Percentiles rank a stretch among this genome's conserved stretches.
phyloP scores from a whole-genome alignment of 1,140 invertebrate species.

The Papilio polyxenes region DNA sequence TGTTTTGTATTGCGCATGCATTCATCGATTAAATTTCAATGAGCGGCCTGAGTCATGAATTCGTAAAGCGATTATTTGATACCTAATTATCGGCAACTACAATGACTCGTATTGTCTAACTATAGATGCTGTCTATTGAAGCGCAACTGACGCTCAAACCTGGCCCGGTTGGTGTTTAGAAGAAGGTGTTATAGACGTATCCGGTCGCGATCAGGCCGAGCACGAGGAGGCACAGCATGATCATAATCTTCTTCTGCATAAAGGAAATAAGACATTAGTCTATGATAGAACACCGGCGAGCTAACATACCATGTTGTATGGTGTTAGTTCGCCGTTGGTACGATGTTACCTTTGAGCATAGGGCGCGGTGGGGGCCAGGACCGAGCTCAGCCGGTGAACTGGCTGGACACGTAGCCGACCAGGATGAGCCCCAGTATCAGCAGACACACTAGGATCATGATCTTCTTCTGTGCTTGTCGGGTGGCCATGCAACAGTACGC shows the following conservation, averaged over 20 bases:
- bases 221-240: constrained; percentile 94
- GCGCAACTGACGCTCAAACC: constrained; percentile 70
- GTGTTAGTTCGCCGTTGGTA: constrained; percentile 50
- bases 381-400: constrained; percentile 70
- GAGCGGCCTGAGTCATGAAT: constrained; percentile 3
- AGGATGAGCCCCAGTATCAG: constrained; percentile 93
- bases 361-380: constrained; percentile 47
- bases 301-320: constrained; percentile 31
- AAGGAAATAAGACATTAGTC: constrained; percentile 80
- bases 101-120: constrained; percentile 61
- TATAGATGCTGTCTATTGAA: constrained; percentile 69
- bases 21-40: neutral
- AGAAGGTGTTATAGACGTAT: constrained; percentile 83
- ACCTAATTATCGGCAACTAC: constrained; percentile 51
- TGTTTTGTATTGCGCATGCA: constrained; percentile 5
- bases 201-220: constrained; percentile 87
- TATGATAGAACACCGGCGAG: constrained; percentile 57
- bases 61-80: constrained; percentile 1
- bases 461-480: constrained; percentile 95
- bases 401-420: constrained; percentile 82
- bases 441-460: constrained; percentile 98
- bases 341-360: constrained; percentile 71
- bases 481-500: constrained; percentile 76
- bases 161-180: constrained; percentile 72
- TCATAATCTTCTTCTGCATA: constrained; percentile 98